Evolutionary conservation across 2,113 vertebrate species (phyloP).

Genomic region (Saccopteryx bilineata): DNA sequence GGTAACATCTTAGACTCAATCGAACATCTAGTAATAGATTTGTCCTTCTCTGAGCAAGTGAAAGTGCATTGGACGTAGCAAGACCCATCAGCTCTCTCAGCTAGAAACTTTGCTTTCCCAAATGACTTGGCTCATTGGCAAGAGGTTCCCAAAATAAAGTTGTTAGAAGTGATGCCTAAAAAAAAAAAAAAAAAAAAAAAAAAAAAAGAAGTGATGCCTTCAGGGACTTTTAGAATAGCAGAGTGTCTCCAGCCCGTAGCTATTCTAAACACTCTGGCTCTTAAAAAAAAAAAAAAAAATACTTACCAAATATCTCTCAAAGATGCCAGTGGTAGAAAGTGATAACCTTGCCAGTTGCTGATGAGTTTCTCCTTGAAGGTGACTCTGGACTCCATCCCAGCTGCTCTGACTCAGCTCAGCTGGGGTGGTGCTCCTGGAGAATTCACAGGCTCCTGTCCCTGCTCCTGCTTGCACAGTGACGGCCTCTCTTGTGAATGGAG

Average conservation of each 20-base stretch:
- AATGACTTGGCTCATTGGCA: conserved; percentile 46
- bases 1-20: not conserved
- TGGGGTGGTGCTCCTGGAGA: no score
- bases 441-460: not conserved
- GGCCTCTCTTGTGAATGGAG: not conserved
- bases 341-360: not conserved
- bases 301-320: not conserved
- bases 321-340: not conserved
- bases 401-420: not conserved
- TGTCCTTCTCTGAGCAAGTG: not conserved
- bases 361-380: not conserved
- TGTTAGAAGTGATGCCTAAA: conserved; percentile 39
- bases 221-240: conserved; percentile 6
- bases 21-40: not conserved
- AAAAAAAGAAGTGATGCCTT: conserved; percentile 40
- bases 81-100: not conserved
- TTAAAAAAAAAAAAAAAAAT: not conserved
- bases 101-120: not conserved
- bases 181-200: no score
- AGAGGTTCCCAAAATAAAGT: conserved; percentile 57
- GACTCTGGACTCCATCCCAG: not conserved
- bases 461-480: not conserved
- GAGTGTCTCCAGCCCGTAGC: not conserved
- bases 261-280: conserved; percentile 1
- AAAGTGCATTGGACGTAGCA: not conserved